Percentiles rank a stretch among this genome's conserved stretches.
phyloP scores from a whole-genome alignment of 2,797 vertebrate genomes.

The Danio jaintianensis region DNA sequence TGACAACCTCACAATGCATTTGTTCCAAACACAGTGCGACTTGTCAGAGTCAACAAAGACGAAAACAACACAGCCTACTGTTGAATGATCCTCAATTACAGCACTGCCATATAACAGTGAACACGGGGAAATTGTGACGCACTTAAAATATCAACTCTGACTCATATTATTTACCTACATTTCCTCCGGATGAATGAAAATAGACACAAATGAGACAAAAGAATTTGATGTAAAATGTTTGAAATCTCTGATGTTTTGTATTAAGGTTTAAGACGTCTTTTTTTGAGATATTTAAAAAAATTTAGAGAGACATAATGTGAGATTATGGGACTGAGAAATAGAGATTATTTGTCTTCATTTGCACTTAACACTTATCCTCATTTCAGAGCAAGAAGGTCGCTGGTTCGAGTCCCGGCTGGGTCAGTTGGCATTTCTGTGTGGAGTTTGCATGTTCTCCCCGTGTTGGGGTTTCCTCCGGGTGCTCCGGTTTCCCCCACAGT shows the following conservation, averaged over 20 bases:
- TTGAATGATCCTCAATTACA: slow-evolving; percentile 2
- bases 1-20: slow-evolving; percentile 24
- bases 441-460: no score
- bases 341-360: neutral
- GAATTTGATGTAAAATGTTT: neutral
- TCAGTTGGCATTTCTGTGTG: no score
- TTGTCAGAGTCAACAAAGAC: slow-evolving; percentile 16
- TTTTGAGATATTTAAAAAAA: neutral
- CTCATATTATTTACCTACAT: neutral
- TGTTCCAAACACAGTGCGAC: neutral
- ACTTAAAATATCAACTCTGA: neutral
- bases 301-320: neutral
- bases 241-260: neutral
- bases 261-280: neutral
- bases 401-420: no score
- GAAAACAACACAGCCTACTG: slow-evolving; percentile 29
- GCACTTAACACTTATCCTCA: neutral
- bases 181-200: neutral
- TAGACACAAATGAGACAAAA: neutral
- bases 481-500: no score
- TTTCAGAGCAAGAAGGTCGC: no score
- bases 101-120: neutral
- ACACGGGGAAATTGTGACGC: neutral
- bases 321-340: neutral
- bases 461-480: no score